Conservation (phyloP, 2,113 vertebrate species). For the Patagioenas fasciata region DNA sequence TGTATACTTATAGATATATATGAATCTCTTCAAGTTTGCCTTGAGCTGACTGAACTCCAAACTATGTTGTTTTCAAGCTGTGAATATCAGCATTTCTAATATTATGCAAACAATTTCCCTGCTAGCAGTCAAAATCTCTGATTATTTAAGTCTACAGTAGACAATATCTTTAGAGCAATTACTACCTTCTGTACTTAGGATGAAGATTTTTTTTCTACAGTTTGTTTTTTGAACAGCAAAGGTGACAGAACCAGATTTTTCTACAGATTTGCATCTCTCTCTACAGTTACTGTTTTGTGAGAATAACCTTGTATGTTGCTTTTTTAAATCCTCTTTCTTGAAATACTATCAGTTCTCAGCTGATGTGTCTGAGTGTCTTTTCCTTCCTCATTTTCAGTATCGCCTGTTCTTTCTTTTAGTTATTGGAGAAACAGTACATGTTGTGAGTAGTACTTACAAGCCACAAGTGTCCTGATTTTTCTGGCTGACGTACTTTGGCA, state of each 20-base stretch:
- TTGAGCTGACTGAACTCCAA: background rate
- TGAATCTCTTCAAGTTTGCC: background rate
- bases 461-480: background rate
- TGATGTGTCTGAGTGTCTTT: background rate
- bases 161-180: background rate
- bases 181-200: background rate
- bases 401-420: background rate
- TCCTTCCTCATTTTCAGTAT: background rate
- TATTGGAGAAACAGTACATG: background rate
- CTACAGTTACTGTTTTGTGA: background rate
- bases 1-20: background rate
- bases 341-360: background rate
- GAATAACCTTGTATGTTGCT: background rate
- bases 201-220: background rate
- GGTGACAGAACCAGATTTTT: background rate
- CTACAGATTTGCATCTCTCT: background rate
- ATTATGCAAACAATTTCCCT: background rate
- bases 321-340: background rate
- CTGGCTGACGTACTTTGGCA: background rate
- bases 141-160: background rate
- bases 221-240: background rate
- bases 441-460: background rate
- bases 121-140: background rate
- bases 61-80: background rate
- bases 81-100: background rate